Evolutionary conservation across 2,113 vertebrate genomes (phyloP).

Genomic region (Aptenodytes forsteri): DNA sequence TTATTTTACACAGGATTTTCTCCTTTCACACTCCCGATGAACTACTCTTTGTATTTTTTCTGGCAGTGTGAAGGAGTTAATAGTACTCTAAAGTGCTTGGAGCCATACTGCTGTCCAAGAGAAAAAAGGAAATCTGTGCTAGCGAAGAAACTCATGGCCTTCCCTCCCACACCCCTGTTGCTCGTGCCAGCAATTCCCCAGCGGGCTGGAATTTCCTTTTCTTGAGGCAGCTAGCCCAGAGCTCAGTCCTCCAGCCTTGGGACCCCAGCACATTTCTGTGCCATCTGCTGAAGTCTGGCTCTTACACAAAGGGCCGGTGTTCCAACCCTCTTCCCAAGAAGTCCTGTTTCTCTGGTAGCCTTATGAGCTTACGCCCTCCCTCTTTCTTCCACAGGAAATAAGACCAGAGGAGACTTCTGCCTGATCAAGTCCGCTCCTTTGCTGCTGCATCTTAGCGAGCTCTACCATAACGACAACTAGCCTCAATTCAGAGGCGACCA

Average conservation of each 20-base stretch:
- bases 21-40: neutral
- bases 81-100: neutral
- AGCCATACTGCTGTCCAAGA: accelerated
- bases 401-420: neutral
- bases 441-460: neutral
- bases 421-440: neutral
- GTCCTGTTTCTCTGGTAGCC: neutral
- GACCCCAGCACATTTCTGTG: neutral
- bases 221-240: neutral
- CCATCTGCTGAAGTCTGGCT: neutral
- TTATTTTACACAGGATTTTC: neutral
- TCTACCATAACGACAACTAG: neutral
- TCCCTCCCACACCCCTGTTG: neutral
- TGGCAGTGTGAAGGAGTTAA: neutral
- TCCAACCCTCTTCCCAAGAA: neutral
- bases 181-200: neutral
- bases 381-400: neutral
- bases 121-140: neutral
- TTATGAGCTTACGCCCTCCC: neutral
- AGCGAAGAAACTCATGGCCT: neutral
- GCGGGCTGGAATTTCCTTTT: neutral
- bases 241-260: neutral
- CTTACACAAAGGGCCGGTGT: neutral
- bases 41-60: neutral
- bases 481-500: neutral